phyloP scores from a whole-genome alignment of 2,797 vertebrate species.

The Melanotaenia trifasciata region DNA sequence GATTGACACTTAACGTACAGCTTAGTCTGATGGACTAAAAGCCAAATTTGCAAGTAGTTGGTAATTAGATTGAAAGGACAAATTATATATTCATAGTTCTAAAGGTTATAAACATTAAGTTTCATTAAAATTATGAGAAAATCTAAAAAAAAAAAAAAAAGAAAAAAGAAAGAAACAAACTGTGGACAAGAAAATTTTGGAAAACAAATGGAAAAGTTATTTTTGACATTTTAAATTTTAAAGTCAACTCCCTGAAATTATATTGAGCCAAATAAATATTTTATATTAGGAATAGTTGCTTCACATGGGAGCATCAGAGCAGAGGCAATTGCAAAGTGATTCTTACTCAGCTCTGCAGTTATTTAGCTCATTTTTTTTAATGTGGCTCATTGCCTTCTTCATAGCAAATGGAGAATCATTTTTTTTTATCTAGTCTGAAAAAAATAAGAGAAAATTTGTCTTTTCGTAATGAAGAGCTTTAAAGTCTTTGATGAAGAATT shows the following conservation, averaged over 20 bases:
- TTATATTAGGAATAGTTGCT: neutral
- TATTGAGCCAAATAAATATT: neutral
- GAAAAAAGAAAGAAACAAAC: neutral
- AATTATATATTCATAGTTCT: too few relatives aligned
- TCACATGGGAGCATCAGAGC: constrained; percentile 6
- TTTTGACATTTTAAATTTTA: neutral
- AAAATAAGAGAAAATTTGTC: neutral
- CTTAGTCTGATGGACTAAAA: too few relatives aligned
- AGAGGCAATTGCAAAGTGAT: neutral
- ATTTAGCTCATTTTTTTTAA: constrained; percentile 20
- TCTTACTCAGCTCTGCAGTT: neutral
- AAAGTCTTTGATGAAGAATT: neutral
- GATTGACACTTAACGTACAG: neutral
- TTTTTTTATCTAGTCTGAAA: too few relatives aligned
- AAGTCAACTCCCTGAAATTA: neutral
- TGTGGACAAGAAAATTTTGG: neutral
- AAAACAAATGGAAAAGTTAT: neutral
- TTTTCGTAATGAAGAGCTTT: too few relatives aligned
- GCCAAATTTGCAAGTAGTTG: too few relatives aligned
- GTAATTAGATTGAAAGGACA: neutral
- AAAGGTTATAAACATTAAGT: too few relatives aligned
- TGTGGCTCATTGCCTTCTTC: constrained; percentile 27
- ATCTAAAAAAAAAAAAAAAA: neutral
- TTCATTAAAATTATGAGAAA: too few relatives aligned
- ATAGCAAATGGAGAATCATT: neutral